Evolutionary conservation across 2,797 vertebrate genomes (phyloP), one percentile per base, ranked within the genome.

Genomic region (Synanceia verrucosa): DNA sequence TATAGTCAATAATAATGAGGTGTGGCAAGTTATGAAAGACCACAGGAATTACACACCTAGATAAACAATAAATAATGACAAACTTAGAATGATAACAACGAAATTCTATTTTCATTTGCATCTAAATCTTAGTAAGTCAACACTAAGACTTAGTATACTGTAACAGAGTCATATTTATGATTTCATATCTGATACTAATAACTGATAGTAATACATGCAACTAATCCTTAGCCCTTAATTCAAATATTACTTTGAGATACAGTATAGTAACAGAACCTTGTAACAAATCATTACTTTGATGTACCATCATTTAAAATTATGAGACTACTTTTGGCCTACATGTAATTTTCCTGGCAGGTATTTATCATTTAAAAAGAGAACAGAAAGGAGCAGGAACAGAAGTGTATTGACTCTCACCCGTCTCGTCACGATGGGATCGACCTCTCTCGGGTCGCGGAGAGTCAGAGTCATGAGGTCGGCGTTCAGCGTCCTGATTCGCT

Each of bases 401-500:
- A 44, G 37, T 18, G 29, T 23, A 37, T 26, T 66, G 26, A 59
- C 9, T 84, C 95, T 94, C 93, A 99, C 98, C 91, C 97, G 94
- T 83, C 98, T 95, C 7, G 96, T 97, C 85, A 99, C 97, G 52
- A 98, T 99, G 53, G 93, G 94, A 80, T 99, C 98, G 2, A 96
- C 86, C 76, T 99, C 97, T 72, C 60, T 90, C 34, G 91, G 94
- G 88, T 97, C 96, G 56, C 87, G 94, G 43, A 95, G 87, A 0
- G 95, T 94, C 7, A 99, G 94, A 82, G 97, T 98, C 98, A 99
- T 99, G 84, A 99, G 94, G 88, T 99, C 97, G 0, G 98, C 97
- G 48, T 99, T 99, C 60, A 99, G 88, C 0, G 97, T 99, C 23
- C 97, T 90, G 85, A 99, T 99, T 79, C 96, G 94, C 88, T 96